Evolutionary conservation across 2,113 vertebrate species (phyloP).

Genomic region (Lepus timidus): DNA sequence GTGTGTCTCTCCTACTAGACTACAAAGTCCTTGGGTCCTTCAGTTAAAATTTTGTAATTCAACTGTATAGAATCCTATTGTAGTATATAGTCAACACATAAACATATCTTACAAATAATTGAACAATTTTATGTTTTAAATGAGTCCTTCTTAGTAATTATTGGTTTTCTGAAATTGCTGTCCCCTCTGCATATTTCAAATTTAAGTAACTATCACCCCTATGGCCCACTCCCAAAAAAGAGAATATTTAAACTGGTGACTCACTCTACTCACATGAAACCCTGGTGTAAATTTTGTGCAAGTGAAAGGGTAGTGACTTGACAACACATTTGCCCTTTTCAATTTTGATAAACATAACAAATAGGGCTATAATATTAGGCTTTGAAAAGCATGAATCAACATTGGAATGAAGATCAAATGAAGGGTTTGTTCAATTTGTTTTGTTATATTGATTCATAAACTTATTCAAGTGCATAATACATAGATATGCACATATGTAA

Average conservation of each 20-base stretch:
- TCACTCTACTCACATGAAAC: not conserved
- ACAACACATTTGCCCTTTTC: not conserved
- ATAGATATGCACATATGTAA: not conserved
- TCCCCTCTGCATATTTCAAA: not conserved
- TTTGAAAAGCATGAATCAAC: not conserved
- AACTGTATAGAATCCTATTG: not conserved
- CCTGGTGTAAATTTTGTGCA: not conserved
- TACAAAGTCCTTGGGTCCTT: not conserved
- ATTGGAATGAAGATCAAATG: not conserved
- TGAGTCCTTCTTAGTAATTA: not conserved
- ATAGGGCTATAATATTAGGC: not conserved
- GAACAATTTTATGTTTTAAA: not conserved
- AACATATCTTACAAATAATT: not conserved
- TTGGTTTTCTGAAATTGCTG: not conserved
- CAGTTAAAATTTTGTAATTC: not conserved
- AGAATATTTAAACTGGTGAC: not conserved
- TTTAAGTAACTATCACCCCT: not conserved
- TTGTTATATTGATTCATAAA: not conserved
- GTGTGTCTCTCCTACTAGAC: not conserved
- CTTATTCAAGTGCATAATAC: rapidly evolving
- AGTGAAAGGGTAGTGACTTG: not conserved
- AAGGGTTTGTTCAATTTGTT: not conserved
- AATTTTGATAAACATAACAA: constrained; percentile 37
- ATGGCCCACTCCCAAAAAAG: not conserved
- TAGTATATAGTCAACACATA: not conserved